Base-by-base conservation (phyloP, 2,888 invertebrate genomes). In the Horisme vitalbata region DNA sequence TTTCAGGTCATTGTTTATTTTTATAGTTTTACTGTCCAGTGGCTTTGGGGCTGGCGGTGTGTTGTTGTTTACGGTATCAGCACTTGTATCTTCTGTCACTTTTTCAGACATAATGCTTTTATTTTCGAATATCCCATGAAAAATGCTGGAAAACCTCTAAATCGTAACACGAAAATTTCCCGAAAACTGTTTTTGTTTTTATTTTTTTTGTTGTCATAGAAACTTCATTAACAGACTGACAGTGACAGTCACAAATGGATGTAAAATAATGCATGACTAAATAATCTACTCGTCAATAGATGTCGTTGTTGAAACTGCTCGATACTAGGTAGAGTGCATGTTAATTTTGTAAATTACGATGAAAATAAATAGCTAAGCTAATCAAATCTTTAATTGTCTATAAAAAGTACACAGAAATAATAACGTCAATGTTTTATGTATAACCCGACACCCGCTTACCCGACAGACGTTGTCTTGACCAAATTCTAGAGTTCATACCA, bases 1-100 rank as follows among this genome's bases (percentile, higher is more conserved):
- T 72, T 91, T 91, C 32, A 92, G 55, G 58, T 84, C 81, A 43
- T 79, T 80, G 41, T 84, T 83, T 1, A 77, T 52, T 64, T 75
- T 79, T 23, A 64, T 59, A 35, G 75, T 68, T 45, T 61, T 68
- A 31, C 61, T 71, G 41, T 75, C 70, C 23, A 64, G 46, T 0
- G 71, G 65, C 45, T 69, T 76, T 3, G 60, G 47, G 43, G 75
- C 73, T 8, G 52, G 49, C 6, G 69, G 48, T n/a, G 59, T 55
- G 15, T 73, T 75, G 26, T 70, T 70, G 43, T 74, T 71, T 0
- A 51, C 55, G 4, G 55, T 61, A 35, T 73, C 68, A 12, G 74
- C 70, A 41, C 39, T 63, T 59, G 72, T 75, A 9, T 43, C 59
- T 9, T 72, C 64, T 55, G 65, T 72, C 23, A 12, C 38, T 18